Conservation (phyloP, 2,797 vertebrate genomes). For the Valencia hispanica region DNA sequence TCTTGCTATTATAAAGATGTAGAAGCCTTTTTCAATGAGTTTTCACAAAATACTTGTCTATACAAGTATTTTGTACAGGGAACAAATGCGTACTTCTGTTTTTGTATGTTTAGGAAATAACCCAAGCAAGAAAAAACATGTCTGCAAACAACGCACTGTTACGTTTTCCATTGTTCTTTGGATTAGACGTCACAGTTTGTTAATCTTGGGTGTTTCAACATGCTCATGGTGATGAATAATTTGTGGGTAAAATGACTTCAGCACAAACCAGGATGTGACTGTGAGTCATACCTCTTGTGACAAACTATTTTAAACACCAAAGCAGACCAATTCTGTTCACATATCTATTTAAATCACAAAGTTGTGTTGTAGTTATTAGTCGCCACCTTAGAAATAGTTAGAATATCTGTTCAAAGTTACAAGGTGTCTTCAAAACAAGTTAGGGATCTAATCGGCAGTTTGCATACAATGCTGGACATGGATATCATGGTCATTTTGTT, state of each 20-base stretch:
- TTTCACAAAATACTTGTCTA: not conserved
- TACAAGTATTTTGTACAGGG: not conserved
- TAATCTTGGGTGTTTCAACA: slow-evolving; percentile 7
- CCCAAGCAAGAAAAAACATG: slow-evolving; percentile 45
- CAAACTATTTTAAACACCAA: not conserved
- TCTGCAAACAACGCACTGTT: slow-evolving; percentile 26
- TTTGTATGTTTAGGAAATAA: slow-evolving; percentile 48
- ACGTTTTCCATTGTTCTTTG: slow-evolving; percentile 32
- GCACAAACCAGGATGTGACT: not conserved
- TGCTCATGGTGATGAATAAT: slow-evolving; percentile 2
- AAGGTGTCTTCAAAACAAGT: not conserved
- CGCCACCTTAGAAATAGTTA: slow-evolving; percentile 11
- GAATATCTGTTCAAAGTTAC: slow-evolving; percentile 8
- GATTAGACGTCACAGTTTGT: slow-evolving; percentile 9
- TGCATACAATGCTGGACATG: not conserved
- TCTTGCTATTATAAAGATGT: not conserved
- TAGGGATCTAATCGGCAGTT: not conserved
- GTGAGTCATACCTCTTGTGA: not conserved
- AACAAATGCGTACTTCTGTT: slow-evolving; percentile 17
- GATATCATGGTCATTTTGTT: not conserved
- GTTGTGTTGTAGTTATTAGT: not conserved
- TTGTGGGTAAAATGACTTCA: slow-evolving; percentile 17
- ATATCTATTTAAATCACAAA: slow-evolving; percentile 13
- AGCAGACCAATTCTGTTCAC: slow-evolving; percentile 5
- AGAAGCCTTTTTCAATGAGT: not conserved